Evolutionary conservation across 2,797 vertebrate genomes (phyloP), one percentile per base, ranked within the genome.

Genomic region (Chelon auratus): DNA sequence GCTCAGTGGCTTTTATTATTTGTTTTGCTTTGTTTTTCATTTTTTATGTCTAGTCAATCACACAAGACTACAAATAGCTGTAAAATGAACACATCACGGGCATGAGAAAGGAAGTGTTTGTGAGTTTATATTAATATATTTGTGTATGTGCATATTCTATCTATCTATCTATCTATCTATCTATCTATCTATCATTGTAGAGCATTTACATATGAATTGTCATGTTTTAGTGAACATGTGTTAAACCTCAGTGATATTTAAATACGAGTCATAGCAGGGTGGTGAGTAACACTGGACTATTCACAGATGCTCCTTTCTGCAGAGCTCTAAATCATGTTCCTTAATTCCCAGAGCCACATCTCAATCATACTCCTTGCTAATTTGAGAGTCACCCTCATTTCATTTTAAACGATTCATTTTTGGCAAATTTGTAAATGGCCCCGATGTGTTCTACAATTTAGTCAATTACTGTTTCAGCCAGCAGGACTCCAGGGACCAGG

Each of bases 391-490:
- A 96, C 96, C 96, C 97, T 99, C 97, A 97, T 99, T 99, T 98
- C 96, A 94, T 97, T 97, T 96, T 96, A 97, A 98, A 98, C 95
- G 96, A 97, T 98, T 99, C 97, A 97, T 99, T 99, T 97, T 97
- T 96, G 97, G 95, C 95, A 96, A 97, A 98, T 98, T 99, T 98
- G 96, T 99, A 99, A 99, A 98, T 97, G 97, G 97, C 97, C 96
- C 95, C 95, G 95, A 98, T 97, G 97, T 98, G 97, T 97, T 99
- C 96, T 96, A 97, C 97, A 98, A 98, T 98, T 97, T 96, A 99
- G 97, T 98, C 97, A 99, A 98, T 99, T 99, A 99, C 97, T 98
- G 96, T 99, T 99, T 96, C 96, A 98, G 97, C 96, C 96, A 95
- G 96, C 96, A 96, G 97, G 94, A 96, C 98, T 97, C 97, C 94